phyloP scores from a whole-genome alignment of 2,797 vertebrate species.

The Carapus acus region DNA sequence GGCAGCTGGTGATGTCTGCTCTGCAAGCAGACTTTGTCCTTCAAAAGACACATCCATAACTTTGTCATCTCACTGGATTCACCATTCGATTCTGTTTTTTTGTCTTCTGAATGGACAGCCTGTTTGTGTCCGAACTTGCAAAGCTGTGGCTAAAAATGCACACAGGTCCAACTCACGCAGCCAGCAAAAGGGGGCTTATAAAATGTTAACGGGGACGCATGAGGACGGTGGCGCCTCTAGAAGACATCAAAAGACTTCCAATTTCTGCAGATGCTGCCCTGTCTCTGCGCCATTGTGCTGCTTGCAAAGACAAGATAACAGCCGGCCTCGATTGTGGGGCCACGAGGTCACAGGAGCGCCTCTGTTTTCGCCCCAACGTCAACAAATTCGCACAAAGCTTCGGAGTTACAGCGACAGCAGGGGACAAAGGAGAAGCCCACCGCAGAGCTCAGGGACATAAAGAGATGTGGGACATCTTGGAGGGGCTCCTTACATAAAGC shows the following conservation, averaged over 20 bases:
- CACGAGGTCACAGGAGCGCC: conserved; percentile 23
- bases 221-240: not conserved
- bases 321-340: conserved; percentile 6
- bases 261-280: conserved; percentile 5
- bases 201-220: not conserved
- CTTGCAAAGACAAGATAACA: not conserved
- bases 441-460: conserved; percentile 16
- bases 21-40: too few relatives aligned
- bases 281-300: not conserved
- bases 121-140: too few relatives aligned
- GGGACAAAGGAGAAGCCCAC: conserved; percentile 26
- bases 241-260: conserved; percentile 17
- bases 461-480: conserved; percentile 18
- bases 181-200: too few relatives aligned
- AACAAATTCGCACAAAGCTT: conserved; percentile 40
- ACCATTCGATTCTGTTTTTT: too few relatives aligned
- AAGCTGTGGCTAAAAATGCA: too few relatives aligned
- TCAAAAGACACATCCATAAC: too few relatives aligned
- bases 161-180: too few relatives aligned
- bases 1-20: too few relatives aligned
- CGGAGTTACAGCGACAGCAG: conserved; percentile 37
- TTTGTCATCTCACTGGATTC: too few relatives aligned
- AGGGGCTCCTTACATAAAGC: conserved; percentile 15
- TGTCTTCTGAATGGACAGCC: too few relatives aligned
- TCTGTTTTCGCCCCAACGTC: conserved; percentile 38